phyloP scores from a whole-genome alignment of 1,140 invertebrate genomes.

The fruit fly (Drosophila melanogaster) region Release_6_plus_ISO1_MT NC_004354.4:18049001-18049500 shows the following conservation, averaged over 20 bases:
- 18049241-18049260: neutral
- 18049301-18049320: too few relatives aligned
- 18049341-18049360: too few relatives aligned
- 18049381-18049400: neutral
- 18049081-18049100: slow-evolving; percentile 46
- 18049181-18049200: neutral
- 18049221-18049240: neutral
- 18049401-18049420: neutral
- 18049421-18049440: slow-evolving; percentile 20
- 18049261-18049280: too few relatives aligned
- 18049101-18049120: slow-evolving; percentile 51
- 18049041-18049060: slow-evolving; percentile 56
- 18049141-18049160: slow-evolving; percentile 21
- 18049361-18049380: neutral
- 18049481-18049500: neutral
- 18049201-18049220: neutral
- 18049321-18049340: neutral
- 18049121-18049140: slow-evolving; percentile 45
- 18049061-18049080: slow-evolving; percentile 52
- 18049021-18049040: neutral
- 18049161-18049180: slow-evolving; percentile 9
- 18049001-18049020: neutral
- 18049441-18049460: slow-evolving; percentile 43
- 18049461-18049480: neutral
- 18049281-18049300: too few relatives aligned